Conservation (phyloP, 2,113 vertebrate species). For the Serinus canaria region DNA sequence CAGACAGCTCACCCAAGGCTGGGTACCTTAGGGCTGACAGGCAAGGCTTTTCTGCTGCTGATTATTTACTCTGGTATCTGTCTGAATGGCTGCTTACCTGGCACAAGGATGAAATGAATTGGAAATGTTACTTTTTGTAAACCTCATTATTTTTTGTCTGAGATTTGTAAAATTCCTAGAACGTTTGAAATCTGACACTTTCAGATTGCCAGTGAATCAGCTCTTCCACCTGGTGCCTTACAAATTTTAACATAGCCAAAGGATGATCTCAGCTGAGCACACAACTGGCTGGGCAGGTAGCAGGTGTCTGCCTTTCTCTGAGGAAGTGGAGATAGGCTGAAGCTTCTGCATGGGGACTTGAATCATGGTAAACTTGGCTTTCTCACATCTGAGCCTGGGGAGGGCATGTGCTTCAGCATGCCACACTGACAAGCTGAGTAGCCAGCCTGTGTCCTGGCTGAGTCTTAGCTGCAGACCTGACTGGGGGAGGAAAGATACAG, state of each 20-base stretch:
- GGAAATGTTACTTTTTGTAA: not conserved
- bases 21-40: not conserved
- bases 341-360: not conserved
- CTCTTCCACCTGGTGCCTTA: not conserved
- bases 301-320: not conserved
- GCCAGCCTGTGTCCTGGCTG: not conserved
- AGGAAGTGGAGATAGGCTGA: not conserved
- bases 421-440: not conserved
- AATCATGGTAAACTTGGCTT: fast-evolving
- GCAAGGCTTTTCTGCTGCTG: not conserved
- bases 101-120: not conserved
- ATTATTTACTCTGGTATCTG: not conserved
- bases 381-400: not conserved
- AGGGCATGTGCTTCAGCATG: not conserved
- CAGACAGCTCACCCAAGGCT: not conserved
- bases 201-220: not conserved
- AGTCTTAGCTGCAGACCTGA: not conserved
- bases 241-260: fast-evolving
- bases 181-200: not conserved
- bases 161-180: not conserved
- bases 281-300: not conserved
- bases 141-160: not conserved
- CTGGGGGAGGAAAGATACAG: not conserved
- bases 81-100: not conserved
- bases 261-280: not conserved